Evolutionary conservation across 2,797 vertebrate species (phyloP).

Genomic region (Manis crassicaudata): DNA sequence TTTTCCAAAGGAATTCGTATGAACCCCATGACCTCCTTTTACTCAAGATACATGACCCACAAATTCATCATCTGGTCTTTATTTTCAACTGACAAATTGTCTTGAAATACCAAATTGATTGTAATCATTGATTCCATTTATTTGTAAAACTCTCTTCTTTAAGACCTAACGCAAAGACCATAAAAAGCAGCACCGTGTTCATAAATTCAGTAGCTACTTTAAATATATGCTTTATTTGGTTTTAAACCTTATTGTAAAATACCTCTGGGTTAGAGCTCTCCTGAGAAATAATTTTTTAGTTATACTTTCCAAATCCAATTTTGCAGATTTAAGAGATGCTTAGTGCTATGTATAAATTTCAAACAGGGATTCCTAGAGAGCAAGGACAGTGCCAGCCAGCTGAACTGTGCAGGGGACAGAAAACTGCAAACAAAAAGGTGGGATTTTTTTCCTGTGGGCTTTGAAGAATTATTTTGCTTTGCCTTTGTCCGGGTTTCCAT

Average conservation of each 20-base stretch:
- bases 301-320: conserved; percentile 48
- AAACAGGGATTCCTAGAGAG: conserved; percentile 64
- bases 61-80: background rate
- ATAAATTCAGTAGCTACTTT: conserved; percentile 31
- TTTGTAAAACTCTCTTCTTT: conserved; percentile 26
- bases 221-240: conserved; percentile 17
- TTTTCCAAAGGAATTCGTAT: conserved; percentile 21
- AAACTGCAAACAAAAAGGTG: conserved; percentile 58
- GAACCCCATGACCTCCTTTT: background rate
- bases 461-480: conserved; percentile 68
- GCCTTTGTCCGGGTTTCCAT: conserved; percentile 79
- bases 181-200: background rate
- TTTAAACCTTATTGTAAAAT: background rate
- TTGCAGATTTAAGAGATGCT: conserved; percentile 33
- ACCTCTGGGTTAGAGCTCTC: background rate
- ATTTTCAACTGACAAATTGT: conserved; percentile 26
- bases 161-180: background rate
- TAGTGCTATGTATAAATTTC: conserved; percentile 49
- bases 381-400: background rate
- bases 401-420: conserved; percentile 25
- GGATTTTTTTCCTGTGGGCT: conserved; percentile 26
- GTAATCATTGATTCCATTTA: background rate
- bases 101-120: background rate
- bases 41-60: background rate
- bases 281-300: conserved; percentile 38